phyloP scores from a whole-genome alignment of 2,797 vertebrate species.

The Lophius americanus region DNA sequence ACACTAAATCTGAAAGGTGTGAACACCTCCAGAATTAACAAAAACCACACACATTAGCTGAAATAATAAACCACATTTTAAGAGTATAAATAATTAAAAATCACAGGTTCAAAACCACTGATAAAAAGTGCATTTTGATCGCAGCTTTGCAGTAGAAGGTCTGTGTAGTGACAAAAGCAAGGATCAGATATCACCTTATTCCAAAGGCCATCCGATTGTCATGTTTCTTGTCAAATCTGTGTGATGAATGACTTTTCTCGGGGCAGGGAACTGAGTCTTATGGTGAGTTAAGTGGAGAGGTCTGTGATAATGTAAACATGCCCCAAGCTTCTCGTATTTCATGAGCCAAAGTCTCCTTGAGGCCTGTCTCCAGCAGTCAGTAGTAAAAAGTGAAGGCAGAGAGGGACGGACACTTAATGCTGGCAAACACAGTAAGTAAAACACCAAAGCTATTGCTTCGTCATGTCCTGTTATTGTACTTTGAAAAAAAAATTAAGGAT shows the following conservation, averaged over 20 bases:
- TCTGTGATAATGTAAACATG: slow-evolving; percentile 73
- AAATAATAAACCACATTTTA: not conserved
- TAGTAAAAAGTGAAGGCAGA: slow-evolving; percentile 60
- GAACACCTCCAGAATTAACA: not conserved
- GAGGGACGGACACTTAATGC: slow-evolving; percentile 26
- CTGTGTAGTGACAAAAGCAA: not conserved
- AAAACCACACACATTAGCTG: not conserved
- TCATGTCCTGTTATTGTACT: slow-evolving; percentile 41
- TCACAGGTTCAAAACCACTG: not conserved
- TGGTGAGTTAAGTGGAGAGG: slow-evolving; percentile 67
- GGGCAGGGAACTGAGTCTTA: slow-evolving; percentile 56
- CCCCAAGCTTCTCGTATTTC: slow-evolving; percentile 68
- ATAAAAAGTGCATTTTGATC: not conserved
- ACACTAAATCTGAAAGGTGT: not conserved
- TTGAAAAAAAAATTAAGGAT: not conserved
- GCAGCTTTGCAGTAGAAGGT: not conserved
- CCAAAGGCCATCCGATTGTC: slow-evolving; percentile 40
- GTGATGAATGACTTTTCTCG: slow-evolving; percentile 61
- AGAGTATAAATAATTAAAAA: not conserved
- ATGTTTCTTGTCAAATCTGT: slow-evolving; percentile 46
- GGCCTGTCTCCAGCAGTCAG: slow-evolving; percentile 53
- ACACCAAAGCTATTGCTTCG: slow-evolving; percentile 11
- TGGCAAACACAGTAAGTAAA: slow-evolving; percentile 22
- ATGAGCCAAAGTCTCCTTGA: slow-evolving; percentile 55
- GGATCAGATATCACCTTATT: slow-evolving; percentile 6